Conservation (phyloP, 2,888 invertebrate genomes). For the Alviniconcha strummeri region DNA sequence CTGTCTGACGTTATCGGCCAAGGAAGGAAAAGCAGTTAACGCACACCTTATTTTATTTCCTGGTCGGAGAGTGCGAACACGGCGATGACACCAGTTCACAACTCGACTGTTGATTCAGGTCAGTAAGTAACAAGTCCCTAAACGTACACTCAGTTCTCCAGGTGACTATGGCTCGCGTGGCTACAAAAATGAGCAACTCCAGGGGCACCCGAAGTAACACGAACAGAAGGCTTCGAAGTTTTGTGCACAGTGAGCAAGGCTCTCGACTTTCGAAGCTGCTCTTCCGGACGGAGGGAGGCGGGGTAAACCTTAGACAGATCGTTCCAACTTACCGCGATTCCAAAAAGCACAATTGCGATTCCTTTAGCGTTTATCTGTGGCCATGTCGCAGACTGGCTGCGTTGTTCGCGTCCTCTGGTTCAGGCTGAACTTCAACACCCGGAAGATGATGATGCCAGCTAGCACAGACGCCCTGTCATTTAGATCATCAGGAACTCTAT, state of each 20-base stretch:
- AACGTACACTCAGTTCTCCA: neutral
- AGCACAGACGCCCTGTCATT: conserved; percentile 24
- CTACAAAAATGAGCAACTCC: neutral
- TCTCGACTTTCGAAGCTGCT: conserved; percentile 24
- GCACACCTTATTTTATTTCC: too few species aligned
- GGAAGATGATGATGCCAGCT: conserved; percentile 25
- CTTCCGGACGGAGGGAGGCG: conserved; percentile 31
- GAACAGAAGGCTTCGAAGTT: neutral
- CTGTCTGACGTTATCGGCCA: too few species aligned
- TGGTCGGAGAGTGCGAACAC: too few species aligned
- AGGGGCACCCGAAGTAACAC: neutral
- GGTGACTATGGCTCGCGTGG: neutral
- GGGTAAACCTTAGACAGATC: conserved; percentile 17
- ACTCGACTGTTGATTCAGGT: neutral
- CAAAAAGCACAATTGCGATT: neutral
- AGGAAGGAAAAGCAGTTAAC: too few species aligned
- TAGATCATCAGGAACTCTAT: conserved; percentile 11
- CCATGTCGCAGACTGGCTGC: conserved; percentile 22
- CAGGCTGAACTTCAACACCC: conserved; percentile 3
- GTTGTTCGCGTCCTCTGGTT: neutral
- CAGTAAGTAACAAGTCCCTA: neutral
- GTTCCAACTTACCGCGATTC: conserved; percentile 23
- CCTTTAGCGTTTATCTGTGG: conserved; percentile 28
- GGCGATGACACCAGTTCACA: neutral
- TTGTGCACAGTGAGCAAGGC: neutral